phyloP scores from a whole-genome alignment of 1,140 invertebrate species.

The Gonioctena quinquepunctata region DNA sequence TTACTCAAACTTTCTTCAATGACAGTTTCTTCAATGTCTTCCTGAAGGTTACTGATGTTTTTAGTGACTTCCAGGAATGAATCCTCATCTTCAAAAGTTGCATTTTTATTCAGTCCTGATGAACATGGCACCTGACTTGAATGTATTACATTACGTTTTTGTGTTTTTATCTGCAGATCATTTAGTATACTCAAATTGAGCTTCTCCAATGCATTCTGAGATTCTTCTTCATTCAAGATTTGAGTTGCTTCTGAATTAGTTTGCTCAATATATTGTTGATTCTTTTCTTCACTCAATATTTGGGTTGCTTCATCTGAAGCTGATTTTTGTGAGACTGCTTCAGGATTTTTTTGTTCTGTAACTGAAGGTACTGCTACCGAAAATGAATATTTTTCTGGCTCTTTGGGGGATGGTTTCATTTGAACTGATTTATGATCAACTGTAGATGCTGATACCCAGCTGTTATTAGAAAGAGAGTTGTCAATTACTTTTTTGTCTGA shows the following conservation, averaged over 20 bases:
- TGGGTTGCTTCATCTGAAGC: not conserved
- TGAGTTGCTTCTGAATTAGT: not conserved
- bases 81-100: not conserved
- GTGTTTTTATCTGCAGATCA: not conserved
- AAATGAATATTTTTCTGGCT: not conserved
- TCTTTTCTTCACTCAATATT: constrained; percentile 3
- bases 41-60: not conserved
- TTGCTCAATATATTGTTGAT: not conserved
- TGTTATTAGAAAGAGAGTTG: not conserved
- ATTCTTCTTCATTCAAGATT: not conserved
- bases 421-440: not conserved
- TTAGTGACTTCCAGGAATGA: not conserved
- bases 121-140: constrained; percentile 6
- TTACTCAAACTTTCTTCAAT: constrained; percentile 24
- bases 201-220: not conserved
- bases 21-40: not conserved
- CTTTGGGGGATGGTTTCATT: not conserved
- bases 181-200: not conserved
- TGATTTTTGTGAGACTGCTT: not conserved
- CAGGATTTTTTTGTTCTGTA: not conserved
- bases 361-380: not conserved
- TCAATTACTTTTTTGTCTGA: not conserved
- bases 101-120: not conserved
- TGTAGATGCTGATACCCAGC: not conserved
- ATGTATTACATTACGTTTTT: not conserved